phyloP scores from a whole-genome alignment of 2,113 vertebrate species.

The Alexandromys fortis region DNA sequence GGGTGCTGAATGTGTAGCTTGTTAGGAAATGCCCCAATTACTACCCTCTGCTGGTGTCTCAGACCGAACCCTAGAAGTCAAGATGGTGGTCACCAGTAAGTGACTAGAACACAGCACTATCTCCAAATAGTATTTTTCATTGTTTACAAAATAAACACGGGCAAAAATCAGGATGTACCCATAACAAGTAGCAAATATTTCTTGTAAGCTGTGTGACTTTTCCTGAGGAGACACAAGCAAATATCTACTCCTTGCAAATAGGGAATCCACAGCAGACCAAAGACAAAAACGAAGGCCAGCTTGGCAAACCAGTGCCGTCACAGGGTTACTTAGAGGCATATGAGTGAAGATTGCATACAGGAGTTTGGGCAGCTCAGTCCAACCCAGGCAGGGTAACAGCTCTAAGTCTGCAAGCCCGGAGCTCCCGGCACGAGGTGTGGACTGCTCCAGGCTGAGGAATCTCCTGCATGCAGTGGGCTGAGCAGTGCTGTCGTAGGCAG shows the following conservation, averaged over 20 bases:
- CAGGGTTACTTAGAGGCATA: not conserved
- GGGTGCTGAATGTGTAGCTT: slow-evolving; percentile 24
- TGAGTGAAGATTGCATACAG: too few species aligned
- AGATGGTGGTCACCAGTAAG: not conserved
- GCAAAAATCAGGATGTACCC: not conserved
- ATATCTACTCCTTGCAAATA: not conserved
- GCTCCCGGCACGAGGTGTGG: not conserved
- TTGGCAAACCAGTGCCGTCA: not conserved
- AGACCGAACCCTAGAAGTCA: slow-evolving; percentile 13
- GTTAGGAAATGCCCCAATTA: not conserved
- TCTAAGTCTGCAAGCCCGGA: not conserved
- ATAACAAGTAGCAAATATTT: slow-evolving; percentile 4
- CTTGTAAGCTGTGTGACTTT: not conserved
- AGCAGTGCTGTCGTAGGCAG: not conserved
- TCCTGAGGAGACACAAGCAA: not conserved
- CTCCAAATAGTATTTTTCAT: not conserved
- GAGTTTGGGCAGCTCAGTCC: not conserved
- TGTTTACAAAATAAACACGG: slow-evolving; percentile 37
- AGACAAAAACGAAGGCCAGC: not conserved
- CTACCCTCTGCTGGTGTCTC: not conserved
- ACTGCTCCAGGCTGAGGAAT: not conserved
- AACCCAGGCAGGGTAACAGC: not conserved
- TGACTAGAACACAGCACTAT: not conserved
- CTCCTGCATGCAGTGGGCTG: not conserved
- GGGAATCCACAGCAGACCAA: not conserved